Evolutionary conservation across 2,113 vertebrate species (phyloP).

Genomic region (Scortum barcoo): DNA sequence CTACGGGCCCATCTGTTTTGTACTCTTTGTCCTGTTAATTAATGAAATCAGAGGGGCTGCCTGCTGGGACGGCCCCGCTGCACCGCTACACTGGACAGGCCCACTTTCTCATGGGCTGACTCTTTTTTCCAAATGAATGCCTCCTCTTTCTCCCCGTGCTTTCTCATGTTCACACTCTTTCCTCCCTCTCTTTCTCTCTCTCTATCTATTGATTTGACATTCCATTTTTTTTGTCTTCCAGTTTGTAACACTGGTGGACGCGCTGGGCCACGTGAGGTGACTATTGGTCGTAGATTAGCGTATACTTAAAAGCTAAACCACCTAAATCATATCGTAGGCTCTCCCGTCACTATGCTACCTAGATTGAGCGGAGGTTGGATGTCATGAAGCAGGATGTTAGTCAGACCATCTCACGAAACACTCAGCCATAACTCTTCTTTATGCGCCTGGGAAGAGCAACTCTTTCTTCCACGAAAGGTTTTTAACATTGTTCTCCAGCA

Average conservation of each 20-base stretch:
- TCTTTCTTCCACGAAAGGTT: constrained; percentile 16
- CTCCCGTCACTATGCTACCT: constrained; percentile 67
- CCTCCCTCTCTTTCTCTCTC: background rate
- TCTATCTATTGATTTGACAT: constrained; percentile 42
- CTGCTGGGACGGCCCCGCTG: constrained; percentile 80
- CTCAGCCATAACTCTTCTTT: constrained; percentile 77
- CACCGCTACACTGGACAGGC: constrained; percentile 77
- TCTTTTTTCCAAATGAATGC: constrained; percentile 80
- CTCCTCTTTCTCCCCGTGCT: constrained; percentile 52
- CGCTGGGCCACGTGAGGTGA: constrained; percentile 77
- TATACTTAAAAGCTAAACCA: constrained; percentile 68
- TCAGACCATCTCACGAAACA: constrained; percentile 74
- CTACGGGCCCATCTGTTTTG: constrained; percentile 85
- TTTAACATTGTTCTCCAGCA: constrained; percentile 21
- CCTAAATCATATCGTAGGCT: constrained; percentile 77
- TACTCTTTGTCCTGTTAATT: constrained; percentile 86
- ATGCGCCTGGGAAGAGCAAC: constrained; percentile 37
- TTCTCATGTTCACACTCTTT: constrained; percentile 39
- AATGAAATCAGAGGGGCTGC: constrained; percentile 85
- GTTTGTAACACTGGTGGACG: constrained; percentile 76
- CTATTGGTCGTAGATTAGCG: constrained; percentile 79
- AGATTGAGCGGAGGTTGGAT: constrained; percentile 72
- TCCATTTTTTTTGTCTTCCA: constrained; percentile 71
- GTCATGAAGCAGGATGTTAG: constrained; percentile 79
- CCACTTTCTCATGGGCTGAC: constrained; percentile 76